Percentiles rank a stretch among this genome's conserved stretches.
phyloP scores from a whole-genome alignment of 2,888 invertebrate genomes.

The Diarsia mendica region DNA sequence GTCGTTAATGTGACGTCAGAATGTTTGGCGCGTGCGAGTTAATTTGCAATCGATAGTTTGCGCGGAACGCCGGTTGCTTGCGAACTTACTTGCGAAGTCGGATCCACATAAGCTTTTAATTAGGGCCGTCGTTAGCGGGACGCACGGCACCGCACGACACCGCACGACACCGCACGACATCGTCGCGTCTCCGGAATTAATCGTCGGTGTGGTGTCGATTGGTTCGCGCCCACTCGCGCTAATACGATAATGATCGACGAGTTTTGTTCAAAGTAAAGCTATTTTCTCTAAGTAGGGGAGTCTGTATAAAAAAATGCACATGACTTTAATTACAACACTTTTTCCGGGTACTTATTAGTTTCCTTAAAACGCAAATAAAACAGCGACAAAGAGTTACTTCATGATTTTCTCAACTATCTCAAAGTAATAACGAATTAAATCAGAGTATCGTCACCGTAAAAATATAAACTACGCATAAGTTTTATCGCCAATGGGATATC shows the following conservation, averaged over 20 bases:
- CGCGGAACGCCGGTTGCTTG: conserved; percentile 28
- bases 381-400: background rate
- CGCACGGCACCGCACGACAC: conserved; percentile 1
- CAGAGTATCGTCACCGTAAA: background rate
- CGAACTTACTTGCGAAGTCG: conserved; percentile 49
- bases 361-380: background rate
- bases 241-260: background rate
- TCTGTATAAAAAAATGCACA: background rate
- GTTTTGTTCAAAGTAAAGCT: background rate
- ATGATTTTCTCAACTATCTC: background rate
- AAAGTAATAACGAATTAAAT: background rate
- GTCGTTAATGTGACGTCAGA: conserved; percentile 54
- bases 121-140: conserved; percentile 48
- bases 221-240: background rate
- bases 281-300: no score
- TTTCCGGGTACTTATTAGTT: background rate
- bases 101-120: conserved; percentile 65
- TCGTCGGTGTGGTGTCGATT: conserved; percentile 7
- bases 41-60: conserved; percentile 54
- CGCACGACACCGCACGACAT: conserved; percentile 6
- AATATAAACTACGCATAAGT: background rate
- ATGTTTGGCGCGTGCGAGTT: conserved; percentile 52
- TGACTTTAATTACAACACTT: background rate
- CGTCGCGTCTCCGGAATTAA: conserved; percentile 13
- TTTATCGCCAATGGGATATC: conserved; percentile 3